Evolutionary conservation across 2,113 vertebrate species (phyloP).

Genomic region (Chloropsis cyanopogon): DNA sequence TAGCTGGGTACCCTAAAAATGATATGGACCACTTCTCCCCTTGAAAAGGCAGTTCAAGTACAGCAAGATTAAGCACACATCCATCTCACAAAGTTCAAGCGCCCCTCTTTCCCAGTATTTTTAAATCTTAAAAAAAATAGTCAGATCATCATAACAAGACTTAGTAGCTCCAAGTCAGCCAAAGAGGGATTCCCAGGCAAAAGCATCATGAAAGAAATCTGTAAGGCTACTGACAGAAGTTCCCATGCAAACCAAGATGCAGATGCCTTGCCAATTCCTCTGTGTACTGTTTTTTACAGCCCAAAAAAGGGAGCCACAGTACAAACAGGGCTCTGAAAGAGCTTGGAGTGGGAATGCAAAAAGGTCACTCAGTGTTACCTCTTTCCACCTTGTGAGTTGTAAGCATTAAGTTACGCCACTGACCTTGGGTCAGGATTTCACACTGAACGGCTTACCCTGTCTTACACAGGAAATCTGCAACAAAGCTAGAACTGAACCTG

Average conservation of each 20-base stretch:
- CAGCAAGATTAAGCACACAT: not conserved
- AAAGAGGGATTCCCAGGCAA: not conserved
- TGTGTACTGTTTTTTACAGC: not conserved
- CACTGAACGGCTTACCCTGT: not conserved
- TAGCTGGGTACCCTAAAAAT: not conserved
- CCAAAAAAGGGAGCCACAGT: not conserved
- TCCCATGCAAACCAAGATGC: not conserved
- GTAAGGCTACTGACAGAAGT: not conserved
- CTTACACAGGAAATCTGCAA: not conserved
- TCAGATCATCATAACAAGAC: not conserved
- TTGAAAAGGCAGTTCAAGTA: not conserved
- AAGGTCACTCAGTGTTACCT: not conserved
- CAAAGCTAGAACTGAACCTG: not conserved
- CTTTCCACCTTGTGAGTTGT: not conserved
- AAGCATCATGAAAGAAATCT: not conserved
- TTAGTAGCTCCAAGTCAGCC: not conserved
- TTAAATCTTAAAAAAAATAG: not conserved
- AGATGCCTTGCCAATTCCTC: rapidly evolving
- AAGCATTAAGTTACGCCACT: not conserved
- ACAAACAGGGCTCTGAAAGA: not conserved
- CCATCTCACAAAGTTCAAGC: not conserved
- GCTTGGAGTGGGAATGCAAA: not conserved
- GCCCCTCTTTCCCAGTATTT: not conserved
- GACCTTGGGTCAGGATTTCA: not conserved
- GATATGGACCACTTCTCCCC: not conserved